Evolutionary conservation across 2,888 invertebrate species (phyloP).

Genomic region (Aromia moschata): DNA sequence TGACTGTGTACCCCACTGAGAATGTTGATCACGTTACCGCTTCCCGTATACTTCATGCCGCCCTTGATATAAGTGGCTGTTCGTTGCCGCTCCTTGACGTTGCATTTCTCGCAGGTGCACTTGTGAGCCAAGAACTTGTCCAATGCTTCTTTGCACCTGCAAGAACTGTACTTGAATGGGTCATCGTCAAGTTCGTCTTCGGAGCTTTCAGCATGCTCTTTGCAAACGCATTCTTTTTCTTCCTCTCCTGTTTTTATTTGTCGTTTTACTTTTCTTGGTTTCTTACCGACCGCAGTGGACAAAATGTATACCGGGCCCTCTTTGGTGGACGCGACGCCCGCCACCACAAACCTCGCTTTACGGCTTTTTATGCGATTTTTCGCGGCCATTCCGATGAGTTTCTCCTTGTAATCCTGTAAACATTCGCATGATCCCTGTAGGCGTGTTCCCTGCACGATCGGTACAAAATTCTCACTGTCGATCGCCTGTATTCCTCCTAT

Average conservation of each 20-base stretch:
- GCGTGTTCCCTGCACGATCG: neutral
- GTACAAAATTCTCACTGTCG: neutral
- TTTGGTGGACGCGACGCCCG: neutral
- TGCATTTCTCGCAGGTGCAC: slow-evolving; percentile 46
- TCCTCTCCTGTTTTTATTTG: neutral
- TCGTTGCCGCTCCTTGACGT: slow-evolving; percentile 32
- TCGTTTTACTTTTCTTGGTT: slow-evolving; percentile 1
- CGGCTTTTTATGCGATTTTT: neutral
- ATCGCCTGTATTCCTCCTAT: neutral
- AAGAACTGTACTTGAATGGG: slow-evolving; percentile 21
- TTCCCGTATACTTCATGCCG: slow-evolving; percentile 40
- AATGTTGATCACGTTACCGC: slow-evolving; percentile 35
- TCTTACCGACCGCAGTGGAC: neutral
- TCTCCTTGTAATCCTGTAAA: neutral
- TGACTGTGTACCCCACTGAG: slow-evolving; percentile 40
- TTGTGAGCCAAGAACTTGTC: slow-evolving; percentile 37
- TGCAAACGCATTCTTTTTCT: slow-evolving; percentile 24
- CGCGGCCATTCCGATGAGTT: neutral
- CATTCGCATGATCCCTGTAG: neutral
- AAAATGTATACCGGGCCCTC: neutral
- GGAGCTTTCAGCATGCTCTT: slow-evolving; percentile 1
- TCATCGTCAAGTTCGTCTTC: neutral
- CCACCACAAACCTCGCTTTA: neutral
- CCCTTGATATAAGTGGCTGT: slow-evolving; percentile 43
- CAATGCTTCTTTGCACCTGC: slow-evolving; percentile 45